Conservation (phyloP, 1,140 invertebrate genomes). For the Heterodera carotae region DNA sequence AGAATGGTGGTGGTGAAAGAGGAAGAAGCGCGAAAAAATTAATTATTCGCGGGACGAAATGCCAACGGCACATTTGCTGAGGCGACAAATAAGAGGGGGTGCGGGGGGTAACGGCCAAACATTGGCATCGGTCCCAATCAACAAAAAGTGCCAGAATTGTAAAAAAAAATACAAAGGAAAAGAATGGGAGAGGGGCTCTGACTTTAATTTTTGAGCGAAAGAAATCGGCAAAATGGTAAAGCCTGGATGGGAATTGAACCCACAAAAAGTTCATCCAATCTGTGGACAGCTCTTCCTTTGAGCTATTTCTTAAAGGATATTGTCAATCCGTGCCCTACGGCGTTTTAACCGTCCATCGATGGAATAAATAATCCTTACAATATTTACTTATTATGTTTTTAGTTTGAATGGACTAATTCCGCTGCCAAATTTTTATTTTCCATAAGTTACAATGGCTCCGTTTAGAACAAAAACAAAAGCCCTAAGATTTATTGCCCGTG, state of each 20-base stretch:
- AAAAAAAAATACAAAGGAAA: background rate
- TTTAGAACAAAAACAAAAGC: slow-evolving; percentile 17
- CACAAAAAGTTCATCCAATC: no score
- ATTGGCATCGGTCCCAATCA: background rate
- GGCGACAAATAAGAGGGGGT: background rate
- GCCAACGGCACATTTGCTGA: background rate
- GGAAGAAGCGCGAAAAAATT: background rate
- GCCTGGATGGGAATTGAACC: no score
- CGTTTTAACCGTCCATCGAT: no score
- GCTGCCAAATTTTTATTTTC: background rate
- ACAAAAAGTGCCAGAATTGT: background rate
- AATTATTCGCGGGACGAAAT: background rate
- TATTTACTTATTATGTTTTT: background rate
- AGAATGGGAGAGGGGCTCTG: no score
- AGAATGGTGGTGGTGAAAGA: background rate
- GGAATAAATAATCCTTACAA: no score
- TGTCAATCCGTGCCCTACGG: no score
- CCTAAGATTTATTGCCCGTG: background rate
- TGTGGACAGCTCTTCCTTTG: no score
- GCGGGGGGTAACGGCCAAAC: background rate
- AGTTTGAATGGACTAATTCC: background rate
- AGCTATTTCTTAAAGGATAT: no score
- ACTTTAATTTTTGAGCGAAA: no score
- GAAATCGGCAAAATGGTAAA: no score
- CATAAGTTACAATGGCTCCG: slow-evolving; percentile 2